Evolutionary conservation across 2,888 invertebrate species (phyloP).

Genomic region (Atrina japonica): DNA sequence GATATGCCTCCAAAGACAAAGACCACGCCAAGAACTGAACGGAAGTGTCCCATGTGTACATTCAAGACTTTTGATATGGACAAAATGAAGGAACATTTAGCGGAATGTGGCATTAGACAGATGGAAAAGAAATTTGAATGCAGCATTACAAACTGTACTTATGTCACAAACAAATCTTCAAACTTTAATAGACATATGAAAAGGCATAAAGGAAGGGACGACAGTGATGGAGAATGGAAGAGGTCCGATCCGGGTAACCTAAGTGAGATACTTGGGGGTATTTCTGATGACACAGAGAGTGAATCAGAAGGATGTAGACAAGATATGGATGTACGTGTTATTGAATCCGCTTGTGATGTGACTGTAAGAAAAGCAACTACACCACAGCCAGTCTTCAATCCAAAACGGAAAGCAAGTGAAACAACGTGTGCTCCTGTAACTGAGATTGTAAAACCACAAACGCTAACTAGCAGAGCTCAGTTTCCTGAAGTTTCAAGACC

Average conservation of each 20-base stretch:
- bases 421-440: neutral
- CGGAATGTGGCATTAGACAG: neutral
- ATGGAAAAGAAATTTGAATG: constrained; percentile 3
- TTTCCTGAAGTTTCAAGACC: no score
- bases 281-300: neutral
- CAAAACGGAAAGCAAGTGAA: neutral
- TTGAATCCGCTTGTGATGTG: neutral
- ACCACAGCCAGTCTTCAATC: neutral
- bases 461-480: neutral
- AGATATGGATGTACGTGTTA: no score
- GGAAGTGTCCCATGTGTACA: constrained; percentile 12
- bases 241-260: constrained; percentile 8
- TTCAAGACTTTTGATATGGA: constrained; percentile 6
- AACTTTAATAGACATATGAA: constrained; percentile 17
- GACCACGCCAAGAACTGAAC: constrained; percentile 10
- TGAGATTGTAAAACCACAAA: no score
- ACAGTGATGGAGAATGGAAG: constrained; percentile 7
- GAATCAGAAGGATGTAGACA: neutral
- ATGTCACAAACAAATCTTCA: constrained; percentile 9
- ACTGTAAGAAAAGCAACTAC: neutral
- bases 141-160: neutral
- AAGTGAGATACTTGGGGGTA: neutral
- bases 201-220: neutral
- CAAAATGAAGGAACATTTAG: constrained; percentile 11
- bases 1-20: constrained; percentile 9